Percentiles rank a stretch among this genome's conserved stretches.
phyloP scores from a whole-genome alignment of 37 sponge, comb jelly and placozoan genomes.

The Hexactinellida sp. region DNA sequence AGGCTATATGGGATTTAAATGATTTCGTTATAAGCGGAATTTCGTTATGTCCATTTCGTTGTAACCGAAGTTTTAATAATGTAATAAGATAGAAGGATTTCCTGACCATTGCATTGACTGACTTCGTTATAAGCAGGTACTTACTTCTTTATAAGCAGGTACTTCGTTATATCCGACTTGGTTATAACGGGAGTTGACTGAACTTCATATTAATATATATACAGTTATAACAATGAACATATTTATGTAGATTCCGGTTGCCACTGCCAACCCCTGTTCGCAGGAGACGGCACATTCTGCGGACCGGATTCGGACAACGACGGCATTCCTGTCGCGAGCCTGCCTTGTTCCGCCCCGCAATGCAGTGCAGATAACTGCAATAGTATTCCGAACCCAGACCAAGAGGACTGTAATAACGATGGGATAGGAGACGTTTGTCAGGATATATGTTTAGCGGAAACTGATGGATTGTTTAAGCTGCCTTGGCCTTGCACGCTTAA shows the following conservation, averaged over 20 bases:
- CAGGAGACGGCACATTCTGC: neutral
- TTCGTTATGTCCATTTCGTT: too few species aligned
- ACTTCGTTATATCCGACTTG: too few species aligned
- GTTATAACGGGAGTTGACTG: too few species aligned
- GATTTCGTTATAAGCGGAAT: too few species aligned
- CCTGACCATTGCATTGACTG: too few species aligned
- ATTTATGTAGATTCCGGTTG: neutral
- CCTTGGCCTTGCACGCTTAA: neutral
- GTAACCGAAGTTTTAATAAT: too few species aligned
- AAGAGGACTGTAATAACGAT: neutral
- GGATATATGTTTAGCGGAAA: neutral
- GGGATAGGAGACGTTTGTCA: constrained; percentile 3
- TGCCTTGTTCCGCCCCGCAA: neutral
- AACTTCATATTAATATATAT: neutral
- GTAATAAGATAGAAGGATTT: too few species aligned
- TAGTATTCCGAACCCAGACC: neutral
- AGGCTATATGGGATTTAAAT: too few species aligned
- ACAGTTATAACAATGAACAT: neutral
- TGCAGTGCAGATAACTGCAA: neutral
- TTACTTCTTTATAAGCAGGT: too few species aligned
- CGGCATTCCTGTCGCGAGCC: neutral
- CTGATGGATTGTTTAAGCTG: neutral
- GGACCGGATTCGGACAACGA: neutral
- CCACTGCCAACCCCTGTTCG: neutral
- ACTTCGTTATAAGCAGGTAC: too few species aligned